These are phyloP conservation scores for Zalophus californianus DNA, from an alignment of 2,797 vertebrate species.

Conservation along the genomic window DNA sequence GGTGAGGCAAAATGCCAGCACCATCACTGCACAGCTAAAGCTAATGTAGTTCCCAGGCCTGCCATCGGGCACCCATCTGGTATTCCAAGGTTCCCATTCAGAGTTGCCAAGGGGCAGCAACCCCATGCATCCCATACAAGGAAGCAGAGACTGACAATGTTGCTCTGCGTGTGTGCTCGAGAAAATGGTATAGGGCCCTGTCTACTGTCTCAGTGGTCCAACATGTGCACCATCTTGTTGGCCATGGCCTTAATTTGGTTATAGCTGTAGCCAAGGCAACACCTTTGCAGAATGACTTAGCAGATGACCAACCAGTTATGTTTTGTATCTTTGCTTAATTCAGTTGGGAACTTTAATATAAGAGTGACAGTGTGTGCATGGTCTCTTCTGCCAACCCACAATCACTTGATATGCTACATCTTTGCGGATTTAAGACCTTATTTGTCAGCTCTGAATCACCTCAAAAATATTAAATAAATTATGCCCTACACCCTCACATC, in stretches of 20 bases:
- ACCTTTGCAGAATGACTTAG: background rate
- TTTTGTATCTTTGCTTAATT: constrained; percentile 27
- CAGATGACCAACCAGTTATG: background rate
- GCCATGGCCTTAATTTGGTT: background rate
- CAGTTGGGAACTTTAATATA: constrained; percentile 43
- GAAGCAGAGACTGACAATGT: background rate
- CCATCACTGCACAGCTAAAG: background rate
- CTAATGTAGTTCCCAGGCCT: background rate
- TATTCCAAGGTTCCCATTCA: background rate
- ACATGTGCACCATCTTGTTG: background rate
- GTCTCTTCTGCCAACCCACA: constrained; percentile 33
- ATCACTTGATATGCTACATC: constrained; percentile 45
- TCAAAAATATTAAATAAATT: constrained; percentile 28
- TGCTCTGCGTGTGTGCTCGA: background rate
- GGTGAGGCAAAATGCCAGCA: constrained; percentile 74
- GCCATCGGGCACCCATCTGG: background rate
- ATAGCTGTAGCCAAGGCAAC: background rate
- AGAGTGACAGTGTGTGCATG: background rate
- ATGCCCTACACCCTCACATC: background rate
- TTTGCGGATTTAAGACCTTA: constrained; percentile 9
- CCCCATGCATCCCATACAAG: background rate
- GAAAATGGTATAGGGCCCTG: background rate
- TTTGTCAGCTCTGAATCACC: constrained; percentile 57
- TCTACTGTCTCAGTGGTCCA: background rate
- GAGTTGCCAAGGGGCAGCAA: background rate